These are phyloP conservation scores for Papilio protenor DNA, from an alignment of 2,888 invertebrate species.

Conservation along the genomic window DNA sequence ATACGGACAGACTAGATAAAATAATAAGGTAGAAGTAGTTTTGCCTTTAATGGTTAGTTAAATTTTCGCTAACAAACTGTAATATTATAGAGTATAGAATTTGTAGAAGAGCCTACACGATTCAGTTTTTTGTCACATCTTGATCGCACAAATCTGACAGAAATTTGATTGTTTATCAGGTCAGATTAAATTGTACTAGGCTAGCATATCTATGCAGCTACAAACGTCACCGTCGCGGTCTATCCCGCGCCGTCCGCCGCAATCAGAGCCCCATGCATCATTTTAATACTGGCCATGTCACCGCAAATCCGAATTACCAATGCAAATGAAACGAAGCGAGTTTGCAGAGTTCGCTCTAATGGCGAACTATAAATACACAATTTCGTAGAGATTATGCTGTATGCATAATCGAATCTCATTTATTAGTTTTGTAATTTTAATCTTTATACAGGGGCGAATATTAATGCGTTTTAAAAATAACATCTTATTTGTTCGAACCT, in stretches of 20 bases:
- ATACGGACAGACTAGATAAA: neutral
- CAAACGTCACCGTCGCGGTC: constrained; percentile 31
- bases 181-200: neutral
- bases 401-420: constrained; percentile 74
- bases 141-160: neutral
- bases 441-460: constrained; percentile 41
- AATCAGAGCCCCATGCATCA: constrained; percentile 81
- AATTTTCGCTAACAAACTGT: neutral
- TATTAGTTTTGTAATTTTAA: constrained; percentile 49
- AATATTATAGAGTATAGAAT: neutral
- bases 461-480: constrained; percentile 30
- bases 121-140: neutral
- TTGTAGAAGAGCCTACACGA: neutral
- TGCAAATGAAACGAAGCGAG: constrained; percentile 78
- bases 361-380: constrained; percentile 77
- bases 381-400: constrained; percentile 78
- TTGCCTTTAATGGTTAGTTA: neutral
- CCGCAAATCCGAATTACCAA: constrained; percentile 79
- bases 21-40: neutral
- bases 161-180: neutral
- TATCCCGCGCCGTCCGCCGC: constrained; percentile 52
- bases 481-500: constrained; percentile 7
- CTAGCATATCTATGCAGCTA: constrained; percentile 15
- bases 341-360: constrained; percentile 74
- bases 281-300: constrained; percentile 81